These are phyloP conservation scores for Epistrophe eligans DNA, from an alignment of 2,888 invertebrate genomes.

Conservation along the genomic window DNA sequence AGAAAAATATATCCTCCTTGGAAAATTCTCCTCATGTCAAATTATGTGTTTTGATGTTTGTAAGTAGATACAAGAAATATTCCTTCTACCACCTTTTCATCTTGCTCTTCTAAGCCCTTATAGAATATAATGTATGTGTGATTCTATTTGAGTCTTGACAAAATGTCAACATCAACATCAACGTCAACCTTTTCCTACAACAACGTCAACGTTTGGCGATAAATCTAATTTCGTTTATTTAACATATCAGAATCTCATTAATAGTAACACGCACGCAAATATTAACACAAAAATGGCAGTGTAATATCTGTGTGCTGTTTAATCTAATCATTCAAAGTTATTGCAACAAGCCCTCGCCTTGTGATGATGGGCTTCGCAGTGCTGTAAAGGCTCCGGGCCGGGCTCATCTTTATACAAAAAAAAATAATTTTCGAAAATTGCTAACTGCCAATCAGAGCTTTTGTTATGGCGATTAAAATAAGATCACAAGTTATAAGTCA, in stretches of 20 bases:
- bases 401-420: conserved; percentile 33
- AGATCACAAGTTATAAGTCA: conserved; percentile 57
- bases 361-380: neutral
- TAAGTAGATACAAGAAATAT: neutral
- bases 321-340: conserved; percentile 64
- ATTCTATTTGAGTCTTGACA: neutral
- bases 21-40: neutral
- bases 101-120: neutral
- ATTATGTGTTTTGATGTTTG: neutral
- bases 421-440: conserved; percentile 61
- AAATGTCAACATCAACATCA: conserved; percentile 29
- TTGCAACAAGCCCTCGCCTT: conserved; percentile 20
- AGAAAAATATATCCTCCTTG: too few relatives aligned
- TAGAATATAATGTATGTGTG: neutral
- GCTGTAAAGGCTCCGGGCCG: neutral
- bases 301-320: conserved; percentile 60
- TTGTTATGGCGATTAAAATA: conserved; percentile 68
- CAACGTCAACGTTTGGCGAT: conserved; percentile 54
- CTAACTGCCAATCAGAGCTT: conserved; percentile 35
- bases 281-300: conserved; percentile 7
- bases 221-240: conserved; percentile 74
- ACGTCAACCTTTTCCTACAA: conserved; percentile 41
- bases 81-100: neutral
- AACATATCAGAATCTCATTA: conserved; percentile 73
- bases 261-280: conserved; percentile 50